phyloP scores from a whole-genome alignment of 2,113 vertebrate genomes.

The Erythrocercus mccallii region DNA sequence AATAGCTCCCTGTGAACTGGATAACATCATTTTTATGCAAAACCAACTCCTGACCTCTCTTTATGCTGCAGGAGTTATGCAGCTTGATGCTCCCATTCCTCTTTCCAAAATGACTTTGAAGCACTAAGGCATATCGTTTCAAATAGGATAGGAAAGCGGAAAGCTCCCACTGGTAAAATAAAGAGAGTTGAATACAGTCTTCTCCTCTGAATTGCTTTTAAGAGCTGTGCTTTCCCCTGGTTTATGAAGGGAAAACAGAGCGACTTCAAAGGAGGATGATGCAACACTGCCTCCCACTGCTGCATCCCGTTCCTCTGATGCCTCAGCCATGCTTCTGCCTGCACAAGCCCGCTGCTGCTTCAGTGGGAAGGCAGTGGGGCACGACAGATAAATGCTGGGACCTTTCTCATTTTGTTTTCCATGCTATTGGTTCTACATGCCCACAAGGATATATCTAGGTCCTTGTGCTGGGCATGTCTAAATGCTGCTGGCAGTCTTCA shows the following conservation, averaged over 20 bases:
- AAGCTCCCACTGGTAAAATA: constrained; percentile 11
- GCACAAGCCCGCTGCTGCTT: background rate
- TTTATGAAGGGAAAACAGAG: background rate
- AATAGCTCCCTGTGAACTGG: background rate
- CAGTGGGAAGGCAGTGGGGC: background rate
- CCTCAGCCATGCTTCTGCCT: background rate
- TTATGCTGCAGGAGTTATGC: background rate
- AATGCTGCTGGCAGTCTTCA: background rate
- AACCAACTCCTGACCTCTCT: background rate
- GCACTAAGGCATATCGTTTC: background rate
- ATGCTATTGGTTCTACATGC: background rate
- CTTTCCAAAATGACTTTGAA: background rate
- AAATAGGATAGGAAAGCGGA: background rate
- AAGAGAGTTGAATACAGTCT: background rate
- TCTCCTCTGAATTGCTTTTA: background rate
- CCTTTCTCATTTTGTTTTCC: background rate
- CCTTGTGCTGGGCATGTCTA: background rate
- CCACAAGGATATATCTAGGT: background rate
- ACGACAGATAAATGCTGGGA: background rate
- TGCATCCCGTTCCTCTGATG: fast-evolving
- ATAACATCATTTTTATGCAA: background rate
- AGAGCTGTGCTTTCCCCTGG: background rate
- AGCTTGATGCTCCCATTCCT: background rate
- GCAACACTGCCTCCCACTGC: background rate
- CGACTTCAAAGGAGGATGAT: fast-evolving